Conservation (phyloP, 2,888 invertebrate species). For the Allophyes oxyacanthae region DNA sequence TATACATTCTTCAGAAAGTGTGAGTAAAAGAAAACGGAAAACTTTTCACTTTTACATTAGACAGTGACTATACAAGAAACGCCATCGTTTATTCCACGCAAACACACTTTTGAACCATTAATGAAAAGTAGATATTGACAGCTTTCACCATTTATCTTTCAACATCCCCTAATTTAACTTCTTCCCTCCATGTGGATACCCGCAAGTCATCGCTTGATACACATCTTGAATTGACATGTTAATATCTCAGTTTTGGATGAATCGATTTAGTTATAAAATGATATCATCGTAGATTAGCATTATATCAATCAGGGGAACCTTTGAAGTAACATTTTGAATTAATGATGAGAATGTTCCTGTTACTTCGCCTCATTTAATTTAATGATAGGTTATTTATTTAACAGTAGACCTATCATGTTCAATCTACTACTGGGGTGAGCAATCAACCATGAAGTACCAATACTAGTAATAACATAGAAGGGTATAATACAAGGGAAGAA, state of each 20-base stretch:
- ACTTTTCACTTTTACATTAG: conserved; percentile 63
- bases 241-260: conserved; percentile 66
- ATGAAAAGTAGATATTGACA: conserved; percentile 83
- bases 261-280: conserved; percentile 46
- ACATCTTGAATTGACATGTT: conserved; percentile 78
- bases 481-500: conserved; percentile 19
- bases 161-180: conserved; percentile 80
- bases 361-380: conserved; percentile 13
- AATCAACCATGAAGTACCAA: conserved; percentile 21
- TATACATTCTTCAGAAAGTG: conserved; percentile 30
- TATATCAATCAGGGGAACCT: conserved; percentile 27
- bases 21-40: conserved; percentile 51
- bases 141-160: conserved; percentile 81
- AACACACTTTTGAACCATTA: conserved; percentile 79
- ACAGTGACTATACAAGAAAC: conserved; percentile 65
- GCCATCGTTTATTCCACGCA: conserved; percentile 71
- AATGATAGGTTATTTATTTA: conserved; percentile 28
- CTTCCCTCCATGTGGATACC: conserved; percentile 61
- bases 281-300: conserved; percentile 32
- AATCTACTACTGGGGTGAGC: conserved; percentile 27
- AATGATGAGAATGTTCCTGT: conserved; percentile 15
- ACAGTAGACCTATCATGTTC: conserved; percentile 13
- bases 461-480: conserved; percentile 10
- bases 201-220: conserved; percentile 77
- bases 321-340: conserved; percentile 31